Evolutionary conservation across 2,797 vertebrate species (phyloP).

Genomic region (Geotrypetes seraphini): DNA sequence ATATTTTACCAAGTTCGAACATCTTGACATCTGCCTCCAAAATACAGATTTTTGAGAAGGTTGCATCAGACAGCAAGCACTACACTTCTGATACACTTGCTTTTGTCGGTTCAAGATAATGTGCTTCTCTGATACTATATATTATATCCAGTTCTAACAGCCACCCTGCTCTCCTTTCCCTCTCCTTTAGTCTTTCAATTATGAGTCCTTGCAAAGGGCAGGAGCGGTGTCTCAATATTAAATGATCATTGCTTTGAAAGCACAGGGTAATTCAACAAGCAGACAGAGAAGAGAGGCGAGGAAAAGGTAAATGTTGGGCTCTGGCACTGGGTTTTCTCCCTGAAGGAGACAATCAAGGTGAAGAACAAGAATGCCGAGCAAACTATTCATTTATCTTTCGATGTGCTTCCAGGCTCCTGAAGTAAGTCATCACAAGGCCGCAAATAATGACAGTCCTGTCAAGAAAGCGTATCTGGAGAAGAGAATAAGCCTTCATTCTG

Average conservation of each 20-base stretch:
- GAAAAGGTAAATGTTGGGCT: conserved; percentile 9
- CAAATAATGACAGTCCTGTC: conserved; percentile 2
- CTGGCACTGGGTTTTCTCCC: conserved; percentile 3
- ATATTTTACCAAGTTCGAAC: no score
- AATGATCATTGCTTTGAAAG: conserved; percentile 18
- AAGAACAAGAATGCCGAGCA: conserved; percentile 7
- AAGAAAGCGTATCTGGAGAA: conserved; percentile 3
- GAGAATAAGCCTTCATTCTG: no score
- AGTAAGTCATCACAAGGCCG: background rate
- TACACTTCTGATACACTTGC: no score
- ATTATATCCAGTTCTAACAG: no score
- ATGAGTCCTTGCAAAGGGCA: conserved; percentile 12
- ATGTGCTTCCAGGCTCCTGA: conserved; percentile 1
- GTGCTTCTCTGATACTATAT: no score
- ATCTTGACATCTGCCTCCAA: no score
- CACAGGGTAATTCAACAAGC: conserved; percentile 7
- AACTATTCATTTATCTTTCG: conserved; percentile 8
- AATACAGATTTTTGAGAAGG: no score
- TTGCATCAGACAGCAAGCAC: no score
- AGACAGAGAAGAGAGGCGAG: conserved; percentile 12
- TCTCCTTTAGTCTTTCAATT: conserved; percentile 1
- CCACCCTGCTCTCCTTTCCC: background rate
- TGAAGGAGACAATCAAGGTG: conserved; percentile 13
- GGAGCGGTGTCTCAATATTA: conserved; percentile 10
- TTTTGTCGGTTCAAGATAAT: no score